Conservation (phyloP, 2,113 vertebrate species). For the Aspiorhynchus laticeps region DNA sequence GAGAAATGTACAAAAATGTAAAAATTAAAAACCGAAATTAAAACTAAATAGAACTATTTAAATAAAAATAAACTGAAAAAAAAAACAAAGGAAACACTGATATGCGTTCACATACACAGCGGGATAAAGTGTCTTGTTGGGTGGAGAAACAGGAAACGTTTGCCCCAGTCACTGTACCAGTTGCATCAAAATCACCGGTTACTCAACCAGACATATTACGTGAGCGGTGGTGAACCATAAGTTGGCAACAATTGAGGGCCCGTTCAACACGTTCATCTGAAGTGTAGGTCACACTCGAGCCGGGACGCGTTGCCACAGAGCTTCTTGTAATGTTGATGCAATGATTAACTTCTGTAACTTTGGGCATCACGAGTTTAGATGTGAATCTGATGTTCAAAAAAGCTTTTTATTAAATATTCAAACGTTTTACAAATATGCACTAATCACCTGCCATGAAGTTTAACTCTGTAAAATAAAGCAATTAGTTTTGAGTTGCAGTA, state of each 20-base stretch:
- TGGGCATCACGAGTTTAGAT: not conserved
- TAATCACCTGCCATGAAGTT: not conserved
- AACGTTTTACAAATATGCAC: not conserved
- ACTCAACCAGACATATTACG: not conserved
- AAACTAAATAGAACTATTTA: not conserved
- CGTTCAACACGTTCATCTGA: not conserved
- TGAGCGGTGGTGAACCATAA: not conserved
- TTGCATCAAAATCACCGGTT: not conserved
- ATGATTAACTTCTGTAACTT: not conserved
- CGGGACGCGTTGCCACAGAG: not conserved
- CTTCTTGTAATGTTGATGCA: not conserved
- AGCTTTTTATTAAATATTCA: slow-evolving; percentile 8
- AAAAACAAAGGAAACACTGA: not conserved
- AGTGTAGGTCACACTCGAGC: not conserved
- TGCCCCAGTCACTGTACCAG: not conserved
- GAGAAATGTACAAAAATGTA: not conserved
- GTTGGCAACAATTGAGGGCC: not conserved
- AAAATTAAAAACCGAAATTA: too few relatives aligned
- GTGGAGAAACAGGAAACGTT: not conserved
- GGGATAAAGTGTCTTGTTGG: not conserved
- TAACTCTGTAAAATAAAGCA: not conserved
- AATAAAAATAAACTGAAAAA: not conserved
- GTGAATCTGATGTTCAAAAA: not conserved
- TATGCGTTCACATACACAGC: not conserved
- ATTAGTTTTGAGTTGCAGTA: not conserved